phyloP scores from a whole-genome alignment of 2,888 invertebrate genomes.

The Argynnis bischoffii region DNA sequence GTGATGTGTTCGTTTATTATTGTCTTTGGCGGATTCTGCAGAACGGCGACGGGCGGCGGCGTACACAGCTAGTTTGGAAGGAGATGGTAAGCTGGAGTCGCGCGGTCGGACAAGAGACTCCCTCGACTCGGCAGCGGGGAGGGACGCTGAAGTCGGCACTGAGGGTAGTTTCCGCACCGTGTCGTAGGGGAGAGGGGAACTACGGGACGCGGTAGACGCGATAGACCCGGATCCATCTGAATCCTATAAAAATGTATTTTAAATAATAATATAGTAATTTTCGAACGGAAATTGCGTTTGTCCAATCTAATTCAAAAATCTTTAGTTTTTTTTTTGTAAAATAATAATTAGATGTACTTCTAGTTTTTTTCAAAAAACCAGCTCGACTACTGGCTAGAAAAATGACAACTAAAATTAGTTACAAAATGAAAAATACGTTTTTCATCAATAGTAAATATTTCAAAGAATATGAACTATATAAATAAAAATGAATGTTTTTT shows the following conservation, averaged over 20 bases:
- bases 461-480: too few species aligned
- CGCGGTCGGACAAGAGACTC: constrained; percentile 73
- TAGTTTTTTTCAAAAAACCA: too few species aligned
- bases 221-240: constrained; percentile 77
- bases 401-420: too few species aligned
- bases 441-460: too few species aligned
- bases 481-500: too few species aligned
- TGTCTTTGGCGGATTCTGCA: constrained; percentile 83
- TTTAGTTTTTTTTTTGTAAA: too few species aligned
- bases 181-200: constrained; percentile 74
- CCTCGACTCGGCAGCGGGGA: constrained; percentile 77
- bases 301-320: too few species aligned
- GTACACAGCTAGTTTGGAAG: constrained; percentile 84
- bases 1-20: constrained; percentile 78
- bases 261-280: too few species aligned
- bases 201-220: constrained; percentile 71
- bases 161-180: constrained; percentile 73
- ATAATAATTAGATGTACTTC: too few species aligned
- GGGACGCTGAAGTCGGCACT: constrained; percentile 75
- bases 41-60: constrained; percentile 78
- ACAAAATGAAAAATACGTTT: too few species aligned
- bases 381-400: too few species aligned
- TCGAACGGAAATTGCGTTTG: too few species aligned
- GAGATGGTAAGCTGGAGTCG: constrained; percentile 83
- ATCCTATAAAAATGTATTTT: constrained; percentile 53